Conservation (phyloP, 2,113 vertebrate species). For the Ranitomeya imitator region DNA sequence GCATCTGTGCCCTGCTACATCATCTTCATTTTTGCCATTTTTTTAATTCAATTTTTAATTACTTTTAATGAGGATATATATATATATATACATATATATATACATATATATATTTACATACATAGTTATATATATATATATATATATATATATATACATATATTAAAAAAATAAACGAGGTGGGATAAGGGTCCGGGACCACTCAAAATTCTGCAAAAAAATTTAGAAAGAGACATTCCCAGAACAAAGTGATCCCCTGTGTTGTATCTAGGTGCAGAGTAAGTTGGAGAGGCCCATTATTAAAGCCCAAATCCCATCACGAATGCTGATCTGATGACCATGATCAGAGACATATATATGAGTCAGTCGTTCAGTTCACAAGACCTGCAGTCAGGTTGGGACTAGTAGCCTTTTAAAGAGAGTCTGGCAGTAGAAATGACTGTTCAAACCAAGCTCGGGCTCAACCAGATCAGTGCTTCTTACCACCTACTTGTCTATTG, state of each 20-base stretch:
- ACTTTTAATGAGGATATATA: background rate
- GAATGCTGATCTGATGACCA: too few relatives aligned
- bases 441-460: too few relatives aligned
- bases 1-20: constrained; percentile 16
- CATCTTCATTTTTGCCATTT: background rate
- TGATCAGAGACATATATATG: too few relatives aligned
- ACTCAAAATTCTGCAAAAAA: background rate
- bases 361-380: too few relatives aligned
- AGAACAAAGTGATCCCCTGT: background rate
- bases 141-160: background rate
- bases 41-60: background rate
- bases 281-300: background rate
- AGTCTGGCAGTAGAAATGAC: too few relatives aligned
- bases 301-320: too few relatives aligned
- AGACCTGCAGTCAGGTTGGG: too few relatives aligned
- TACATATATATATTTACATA: background rate
- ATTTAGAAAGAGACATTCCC: background rate
- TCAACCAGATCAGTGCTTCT: too few relatives aligned
- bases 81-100: too few relatives aligned
- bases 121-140: too few relatives aligned
- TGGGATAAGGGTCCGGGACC: background rate
- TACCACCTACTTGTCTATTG: too few relatives aligned
- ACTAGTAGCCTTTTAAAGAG: too few relatives aligned
- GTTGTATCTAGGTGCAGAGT: background rate
- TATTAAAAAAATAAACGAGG: background rate